Evolutionary conservation across 2,113 vertebrate species (phyloP).

Genomic region (Labeo rohita): DNA sequence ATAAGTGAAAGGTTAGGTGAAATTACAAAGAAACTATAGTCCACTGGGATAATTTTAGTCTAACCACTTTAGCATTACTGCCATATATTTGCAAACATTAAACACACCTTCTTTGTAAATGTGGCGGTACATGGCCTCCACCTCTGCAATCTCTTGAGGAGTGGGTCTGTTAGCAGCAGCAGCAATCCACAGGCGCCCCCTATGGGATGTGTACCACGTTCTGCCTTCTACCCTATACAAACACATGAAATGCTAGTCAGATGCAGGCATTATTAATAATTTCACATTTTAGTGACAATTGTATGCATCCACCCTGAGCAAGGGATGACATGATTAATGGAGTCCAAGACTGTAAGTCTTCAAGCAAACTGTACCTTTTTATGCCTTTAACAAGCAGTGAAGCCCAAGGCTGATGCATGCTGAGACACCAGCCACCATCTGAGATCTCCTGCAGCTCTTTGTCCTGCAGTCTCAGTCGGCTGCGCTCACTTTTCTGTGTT

Average conservation of each 20-base stretch:
- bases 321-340: not conserved
- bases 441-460: conserved; percentile 93
- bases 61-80: not conserved
- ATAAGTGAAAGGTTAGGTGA: not conserved
- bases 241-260: conserved; percentile 11
- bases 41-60: not conserved
- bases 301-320: not conserved
- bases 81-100: not conserved
- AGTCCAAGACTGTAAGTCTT: not conserved
- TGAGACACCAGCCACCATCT: conserved; percentile 94
- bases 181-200: conserved; percentile 95
- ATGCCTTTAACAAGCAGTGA: conserved; percentile 89
- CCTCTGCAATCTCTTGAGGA: conserved; percentile 86
- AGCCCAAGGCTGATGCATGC: conserved; percentile 98
- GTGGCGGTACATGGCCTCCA: conserved; percentile 84
- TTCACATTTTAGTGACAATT: not conserved
- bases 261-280: not conserved
- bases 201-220: conserved; percentile 93
- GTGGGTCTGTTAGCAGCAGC: conserved; percentile 90
- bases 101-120: conserved; percentile 82
- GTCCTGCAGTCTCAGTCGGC: conserved; percentile 87
- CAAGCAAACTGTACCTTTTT: conserved; percentile 79
- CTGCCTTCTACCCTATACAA: conserved; percentile 89
- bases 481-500: conserved; percentile 64
- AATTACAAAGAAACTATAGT: not conserved